Percentiles rank a stretch among this genome's conserved stretches.
Conservation (phyloP, 1,140 invertebrate species). For the Zaprionus ornatus region DNA sequence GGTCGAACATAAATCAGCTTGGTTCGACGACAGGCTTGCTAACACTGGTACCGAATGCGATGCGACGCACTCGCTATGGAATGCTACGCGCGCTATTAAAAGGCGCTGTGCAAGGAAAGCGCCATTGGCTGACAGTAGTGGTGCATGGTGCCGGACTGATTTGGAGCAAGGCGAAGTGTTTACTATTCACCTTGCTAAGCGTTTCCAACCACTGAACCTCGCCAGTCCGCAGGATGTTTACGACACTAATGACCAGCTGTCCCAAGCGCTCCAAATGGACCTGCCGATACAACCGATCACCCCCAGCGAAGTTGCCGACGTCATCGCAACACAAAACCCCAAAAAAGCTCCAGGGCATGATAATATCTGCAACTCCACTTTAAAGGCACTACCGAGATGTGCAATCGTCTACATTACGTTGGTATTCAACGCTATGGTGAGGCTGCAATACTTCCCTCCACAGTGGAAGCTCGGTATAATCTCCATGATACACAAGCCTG, state of each 20-base stretch:
- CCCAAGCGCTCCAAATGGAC: neutral
- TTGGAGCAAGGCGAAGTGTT: neutral
- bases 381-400: neutral
- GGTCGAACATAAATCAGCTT: neutral
- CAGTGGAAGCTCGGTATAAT: neutral
- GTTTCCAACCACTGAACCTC: neutral
- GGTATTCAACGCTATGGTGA: conserved; percentile 13
- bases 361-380: neutral
- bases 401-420: conserved; percentile 7
- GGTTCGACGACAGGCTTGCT: neutral
- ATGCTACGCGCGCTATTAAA: neutral
- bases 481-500: conserved; percentile 15
- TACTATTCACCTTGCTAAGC: neutral
- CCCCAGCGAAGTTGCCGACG: neutral
- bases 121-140: too few species aligned
- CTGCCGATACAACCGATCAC: neutral
- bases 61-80: neutral
- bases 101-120: too few species aligned
- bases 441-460: conserved; percentile 8
- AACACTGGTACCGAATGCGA: neutral
- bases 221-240: neutral
- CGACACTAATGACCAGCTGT: neutral
- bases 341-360: conserved; percentile 2
- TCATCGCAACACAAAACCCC: neutral
- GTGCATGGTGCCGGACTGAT: too few species aligned